Conservation (phyloP, 2,888 invertebrate genomes). For the Protodeltote pygarga region DNA sequence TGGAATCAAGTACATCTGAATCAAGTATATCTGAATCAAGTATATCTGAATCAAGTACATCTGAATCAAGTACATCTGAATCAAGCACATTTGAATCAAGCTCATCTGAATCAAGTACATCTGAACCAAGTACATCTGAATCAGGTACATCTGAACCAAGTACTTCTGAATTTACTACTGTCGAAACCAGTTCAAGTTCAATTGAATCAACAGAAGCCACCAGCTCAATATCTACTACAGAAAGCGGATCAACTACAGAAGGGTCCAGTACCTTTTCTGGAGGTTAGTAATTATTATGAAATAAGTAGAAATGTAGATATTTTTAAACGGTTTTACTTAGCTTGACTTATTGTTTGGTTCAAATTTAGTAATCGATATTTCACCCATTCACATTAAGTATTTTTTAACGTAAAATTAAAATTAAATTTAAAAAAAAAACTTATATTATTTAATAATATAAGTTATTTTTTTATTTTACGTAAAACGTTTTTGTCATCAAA, state of each 20-base stretch:
- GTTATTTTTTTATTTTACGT: too few species aligned
- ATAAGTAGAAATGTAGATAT: not conserved
- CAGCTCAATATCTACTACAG: constrained; percentile 20
- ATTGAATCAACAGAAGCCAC: constrained; percentile 6
- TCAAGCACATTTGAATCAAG: constrained; percentile 18
- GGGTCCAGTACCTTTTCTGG: constrained; percentile 12
- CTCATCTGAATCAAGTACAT: not conserved
- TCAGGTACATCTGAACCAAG: not conserved
- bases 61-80: not conserved
- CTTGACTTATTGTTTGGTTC: too few species aligned
- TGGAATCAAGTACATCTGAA: too few species aligned
- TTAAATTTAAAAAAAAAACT: too few species aligned
- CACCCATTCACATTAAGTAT: too few species aligned
- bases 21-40: not conserved
- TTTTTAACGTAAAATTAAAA: too few species aligned
- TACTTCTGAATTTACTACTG: not conserved
- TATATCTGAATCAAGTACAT: constrained; percentile 3
- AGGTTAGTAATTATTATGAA: constrained; percentile 1
- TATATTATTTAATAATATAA: too few species aligned
- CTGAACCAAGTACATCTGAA: not conserved
- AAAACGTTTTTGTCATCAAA: too few species aligned
- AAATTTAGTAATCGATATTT: too few species aligned
- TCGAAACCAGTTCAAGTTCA: not conserved
- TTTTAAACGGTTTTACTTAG: too few species aligned
- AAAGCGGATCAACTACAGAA: constrained; percentile 26